Percentiles rank a stretch among this genome's conserved stretches.
Conservation (phyloP, 1,140 invertebrate species). For the Diprion similis region DNA sequence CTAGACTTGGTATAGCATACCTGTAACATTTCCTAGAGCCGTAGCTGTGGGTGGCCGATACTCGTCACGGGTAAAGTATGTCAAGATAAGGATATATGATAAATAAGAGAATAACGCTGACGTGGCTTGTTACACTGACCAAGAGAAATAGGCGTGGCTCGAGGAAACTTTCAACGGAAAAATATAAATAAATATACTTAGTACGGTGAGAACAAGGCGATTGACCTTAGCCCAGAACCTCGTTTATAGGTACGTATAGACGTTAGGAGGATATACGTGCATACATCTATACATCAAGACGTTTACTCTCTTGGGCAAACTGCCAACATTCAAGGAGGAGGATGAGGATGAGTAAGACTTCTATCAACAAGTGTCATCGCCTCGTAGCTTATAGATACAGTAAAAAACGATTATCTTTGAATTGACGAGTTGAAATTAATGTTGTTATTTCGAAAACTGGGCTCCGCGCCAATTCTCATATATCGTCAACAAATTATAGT, state of each 20-base stretch:
- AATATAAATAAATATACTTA: constrained; percentile 2
- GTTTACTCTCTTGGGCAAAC: constrained; percentile 40
- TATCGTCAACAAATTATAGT: too few relatives aligned
- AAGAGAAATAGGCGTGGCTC: constrained; percentile 28
- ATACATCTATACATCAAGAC: constrained; percentile 39
- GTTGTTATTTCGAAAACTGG: too few relatives aligned
- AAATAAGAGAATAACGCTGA: too few relatives aligned
- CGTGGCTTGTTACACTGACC: too few relatives aligned
- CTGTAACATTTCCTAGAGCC: too few relatives aligned
- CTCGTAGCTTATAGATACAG: neutral
- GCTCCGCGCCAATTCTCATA: too few relatives aligned
- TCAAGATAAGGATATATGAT: too few relatives aligned
- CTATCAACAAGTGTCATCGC: neutral
- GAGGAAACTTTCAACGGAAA: constrained; percentile 7
- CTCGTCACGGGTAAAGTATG: too few relatives aligned
- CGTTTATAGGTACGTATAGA: neutral
- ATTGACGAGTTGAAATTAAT: too few relatives aligned
- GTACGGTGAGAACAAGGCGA: neutral
- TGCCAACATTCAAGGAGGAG: constrained; percentile 6
- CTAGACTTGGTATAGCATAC: too few relatives aligned
- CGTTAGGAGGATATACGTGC: neutral
- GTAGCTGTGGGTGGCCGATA: too few relatives aligned
- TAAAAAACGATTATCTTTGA: too few relatives aligned
- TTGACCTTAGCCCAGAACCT: neutral
- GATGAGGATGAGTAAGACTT: neutral